Conservation (phyloP, 2,888 invertebrate genomes). For the Diaperis boleti region DNA sequence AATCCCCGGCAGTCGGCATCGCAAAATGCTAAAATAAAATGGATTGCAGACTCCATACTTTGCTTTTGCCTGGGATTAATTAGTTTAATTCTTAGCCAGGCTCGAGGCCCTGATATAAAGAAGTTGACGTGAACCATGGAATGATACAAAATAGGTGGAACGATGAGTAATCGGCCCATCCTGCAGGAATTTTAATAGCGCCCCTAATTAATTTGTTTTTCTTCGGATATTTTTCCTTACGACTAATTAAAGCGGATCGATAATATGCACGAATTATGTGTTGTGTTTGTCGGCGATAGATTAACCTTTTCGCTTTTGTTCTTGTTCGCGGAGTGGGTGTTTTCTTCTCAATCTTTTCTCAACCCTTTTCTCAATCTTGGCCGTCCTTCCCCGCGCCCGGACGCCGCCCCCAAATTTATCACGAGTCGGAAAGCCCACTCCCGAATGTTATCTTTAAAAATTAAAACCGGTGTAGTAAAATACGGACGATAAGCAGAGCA, state of each 20-base stretch:
- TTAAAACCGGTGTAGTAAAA: slow-evolving; percentile 30
- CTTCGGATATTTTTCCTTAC: slow-evolving; percentile 24
- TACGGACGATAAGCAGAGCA: slow-evolving; percentile 18
- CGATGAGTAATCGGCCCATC: slow-evolving; percentile 26
- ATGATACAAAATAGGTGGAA: slow-evolving; percentile 49
- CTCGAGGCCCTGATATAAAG: slow-evolving; percentile 51
- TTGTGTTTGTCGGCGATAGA: slow-evolving; percentile 43
- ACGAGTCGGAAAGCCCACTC: slow-evolving; percentile 38
- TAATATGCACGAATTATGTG: slow-evolving; percentile 38
- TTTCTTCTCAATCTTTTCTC: slow-evolving; percentile 53
- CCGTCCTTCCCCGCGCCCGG: slow-evolving; percentile 38
- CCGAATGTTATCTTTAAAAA: slow-evolving; percentile 40
- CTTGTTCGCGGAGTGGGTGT: slow-evolving; percentile 49
- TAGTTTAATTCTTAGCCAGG: slow-evolving; percentile 60
- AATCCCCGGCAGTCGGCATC: slow-evolving; percentile 54
- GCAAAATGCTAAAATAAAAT: slow-evolving; percentile 59
- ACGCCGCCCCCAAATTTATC: slow-evolving; percentile 45
- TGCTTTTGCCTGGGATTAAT: slow-evolving; percentile 59
- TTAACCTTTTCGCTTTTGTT: slow-evolving; percentile 50
- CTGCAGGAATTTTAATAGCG: slow-evolving; percentile 27
- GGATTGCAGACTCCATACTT: slow-evolving; percentile 57
- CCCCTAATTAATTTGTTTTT: slow-evolving; percentile 32
- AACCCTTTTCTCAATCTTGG: slow-evolving; percentile 49
- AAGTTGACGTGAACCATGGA: slow-evolving; percentile 51
- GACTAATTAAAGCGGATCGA: slow-evolving; percentile 47